Evolutionary conservation across 2,888 invertebrate genomes (phyloP), one percentile per base, ranked within the genome.

Genomic region (Phania funesta): DNA sequence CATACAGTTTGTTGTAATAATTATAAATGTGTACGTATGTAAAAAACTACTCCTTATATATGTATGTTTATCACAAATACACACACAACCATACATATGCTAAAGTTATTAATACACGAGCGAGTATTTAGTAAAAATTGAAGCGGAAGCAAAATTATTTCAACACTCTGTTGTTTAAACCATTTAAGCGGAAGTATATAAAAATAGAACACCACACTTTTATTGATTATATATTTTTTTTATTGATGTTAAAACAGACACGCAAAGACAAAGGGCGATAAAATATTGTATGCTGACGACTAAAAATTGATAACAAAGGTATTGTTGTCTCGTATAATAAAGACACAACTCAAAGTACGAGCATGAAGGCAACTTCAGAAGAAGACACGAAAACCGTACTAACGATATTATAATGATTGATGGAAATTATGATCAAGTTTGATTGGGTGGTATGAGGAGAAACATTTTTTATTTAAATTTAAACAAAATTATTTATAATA

Each of bases 91-190:
- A 24, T 3, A 16, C 44, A 35, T 1, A 48, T 22, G 13, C 16
- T 2, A 35, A n/a, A 24, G 6, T 26, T 26, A 50, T 65, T 62
- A 70, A 70, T 75, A 70, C 62, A 68, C 70, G 48, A 16, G 46
- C 64, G 74, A 50, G 75, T 71, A 75, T 80, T 75, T 80, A 80
- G 44, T 50, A 46, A 70, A 50, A 64, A 64, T 50, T 70, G 44
- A 70, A 64, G 56, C 75, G 50, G 65, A 70, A 80, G 52, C 41
- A 65, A 76, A 65, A 62, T 65, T 20, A 64, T 80, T 52, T 65
- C 35, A 13, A 13, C n/a, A 11, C 35, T 7, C 0, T 38, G n/a
- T 13, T 38, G 32, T 44, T 54, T 11, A 44, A 48, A 70, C 56
- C 56, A 68, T 62, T 67, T n/a, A 64, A 54, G 68, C 75, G 54